Conservation (phyloP, 2,888 invertebrate genomes). For the Dicyrtomina minuta region DNA sequence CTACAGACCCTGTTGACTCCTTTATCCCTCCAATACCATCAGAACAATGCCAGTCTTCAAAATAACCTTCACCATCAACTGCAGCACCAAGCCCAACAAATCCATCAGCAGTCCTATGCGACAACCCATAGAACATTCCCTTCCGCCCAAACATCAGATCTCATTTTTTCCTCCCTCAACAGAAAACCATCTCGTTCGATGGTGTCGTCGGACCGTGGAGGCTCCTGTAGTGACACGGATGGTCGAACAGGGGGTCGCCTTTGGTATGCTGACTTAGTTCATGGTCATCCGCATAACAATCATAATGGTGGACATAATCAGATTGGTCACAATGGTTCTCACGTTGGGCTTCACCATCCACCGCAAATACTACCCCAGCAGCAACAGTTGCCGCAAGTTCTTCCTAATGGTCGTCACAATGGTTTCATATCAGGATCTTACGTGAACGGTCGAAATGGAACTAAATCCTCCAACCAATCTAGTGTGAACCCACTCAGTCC, state of each 20-base stretch:
- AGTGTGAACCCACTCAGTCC: slow-evolving; percentile 18
- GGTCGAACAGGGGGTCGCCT: slow-evolving; percentile 15
- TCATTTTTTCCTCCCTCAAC: slow-evolving; percentile 51
- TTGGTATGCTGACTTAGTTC: slow-evolving; percentile 46
- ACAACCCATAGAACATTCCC: slow-evolving; percentile 53
- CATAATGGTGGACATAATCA: slow-evolving; percentile 23
- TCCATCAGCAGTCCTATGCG: slow-evolving; percentile 36
- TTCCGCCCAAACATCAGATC: slow-evolving; percentile 49
- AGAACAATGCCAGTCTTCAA: slow-evolving; percentile 35
- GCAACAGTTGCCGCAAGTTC: slow-evolving; percentile 30
- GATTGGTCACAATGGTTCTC: not conserved
- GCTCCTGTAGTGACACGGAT: slow-evolving; percentile 7
- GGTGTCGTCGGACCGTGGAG: slow-evolving; percentile 33
- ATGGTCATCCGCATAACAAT: slow-evolving; percentile 46
- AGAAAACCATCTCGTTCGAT: slow-evolving; percentile 40
- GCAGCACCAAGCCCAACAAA: slow-evolving; percentile 37
- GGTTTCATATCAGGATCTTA: slow-evolving; percentile 26
- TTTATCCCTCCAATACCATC: slow-evolving; percentile 53
- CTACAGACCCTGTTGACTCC: slow-evolving; percentile 53
- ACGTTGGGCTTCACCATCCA: not conserved
- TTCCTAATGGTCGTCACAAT: slow-evolving; percentile 27
- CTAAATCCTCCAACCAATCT: not conserved
- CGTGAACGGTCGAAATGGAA: slow-evolving; percentile 19
- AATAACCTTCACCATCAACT: slow-evolving; percentile 47
- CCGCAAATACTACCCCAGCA: slow-evolving; percentile 17